Evolutionary conservation across 2,113 vertebrate species (phyloP).

Genomic region (Micronisus gabar): DNA sequence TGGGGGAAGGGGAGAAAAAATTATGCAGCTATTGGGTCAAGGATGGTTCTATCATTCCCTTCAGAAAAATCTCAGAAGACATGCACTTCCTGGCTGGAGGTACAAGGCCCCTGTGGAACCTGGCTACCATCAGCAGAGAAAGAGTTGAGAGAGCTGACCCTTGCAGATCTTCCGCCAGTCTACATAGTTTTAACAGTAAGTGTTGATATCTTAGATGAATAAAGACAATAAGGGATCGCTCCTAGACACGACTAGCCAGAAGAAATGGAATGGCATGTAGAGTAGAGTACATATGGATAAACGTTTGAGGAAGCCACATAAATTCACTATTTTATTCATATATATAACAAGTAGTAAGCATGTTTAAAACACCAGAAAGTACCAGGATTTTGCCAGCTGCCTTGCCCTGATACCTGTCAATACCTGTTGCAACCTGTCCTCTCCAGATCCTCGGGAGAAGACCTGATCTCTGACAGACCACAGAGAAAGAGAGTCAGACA

Average conservation of each 20-base stretch:
- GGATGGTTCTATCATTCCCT: not conserved
- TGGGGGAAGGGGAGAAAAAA: not conserved
- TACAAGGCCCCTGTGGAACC: not conserved
- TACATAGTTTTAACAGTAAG: not conserved
- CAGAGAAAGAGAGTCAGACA: not conserved
- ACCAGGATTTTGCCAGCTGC: not conserved
- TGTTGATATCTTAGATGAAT: not conserved
- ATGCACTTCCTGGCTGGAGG: not conserved
- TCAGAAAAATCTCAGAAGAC: not conserved
- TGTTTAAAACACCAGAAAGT: not conserved
- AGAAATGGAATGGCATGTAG: not conserved
- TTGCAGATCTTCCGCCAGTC: not conserved
- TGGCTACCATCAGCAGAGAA: not conserved
- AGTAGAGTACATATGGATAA: not conserved
- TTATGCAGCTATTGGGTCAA: not conserved
- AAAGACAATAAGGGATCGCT: not conserved
- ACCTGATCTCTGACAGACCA: not conserved
- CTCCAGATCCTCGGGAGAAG: not conserved
- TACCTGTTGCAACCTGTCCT: not conserved
- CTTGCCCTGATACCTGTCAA: not conserved
- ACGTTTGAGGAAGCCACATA: not conserved
- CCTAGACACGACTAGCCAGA: not conserved
- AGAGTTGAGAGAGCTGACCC: not conserved
- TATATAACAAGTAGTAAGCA: not conserved
- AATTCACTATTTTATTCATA: not conserved